Evolutionary conservation across 2,888 invertebrate species (phyloP), one percentile per base, ranked within the genome.

Genomic region (Microctonus brassicae): DNA sequence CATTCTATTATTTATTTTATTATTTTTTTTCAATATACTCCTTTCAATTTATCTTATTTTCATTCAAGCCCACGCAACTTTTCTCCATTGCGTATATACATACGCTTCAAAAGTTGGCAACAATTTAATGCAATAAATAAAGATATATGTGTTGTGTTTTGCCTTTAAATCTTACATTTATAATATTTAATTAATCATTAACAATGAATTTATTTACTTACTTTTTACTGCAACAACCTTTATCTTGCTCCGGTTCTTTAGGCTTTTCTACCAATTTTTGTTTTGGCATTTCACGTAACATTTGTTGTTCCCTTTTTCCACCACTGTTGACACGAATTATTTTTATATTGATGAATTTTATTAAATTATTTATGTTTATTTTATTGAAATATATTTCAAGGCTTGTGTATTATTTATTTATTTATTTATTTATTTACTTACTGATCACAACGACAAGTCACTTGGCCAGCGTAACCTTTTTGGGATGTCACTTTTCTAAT

Each of bases 381-480:
- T 29, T 29, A 29, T 29, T 29, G 3, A 3, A 29, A 5, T 29
- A 5, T 29, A 29, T 29, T 29, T 29, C 7, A 29, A n/a, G n/a
- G n/a, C n/a, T 29, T 29, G 3, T 29, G 29, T 29, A 6, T n/a
- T n/a, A 42, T 42, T 13, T 22, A 13, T 26, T 55, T 24, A 11
- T 22, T 55, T 55, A 11, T 53, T 22, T 26, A 13, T 10, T 26
- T 55, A 13, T 11, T 55, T 22, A 58, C 58, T 82, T 70, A 83
- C 82, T 77, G 73, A 7, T 81, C 80, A 73, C 84, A 84, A 75
- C 78, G 79, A 68, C 84, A 84, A 10, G 84, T 84, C 42, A 83
- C 80, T 72, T 84, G 83, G n/a, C 84, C 84, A 1, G 76, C 29
- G 33, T 84, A 84, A 22, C 81, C 82, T 34, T 84, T 84, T 68